These are phyloP conservation scores for Bombus sibiricus DNA, from an alignment of 1,140 invertebrate species.

Conservation along the genomic window DNA sequence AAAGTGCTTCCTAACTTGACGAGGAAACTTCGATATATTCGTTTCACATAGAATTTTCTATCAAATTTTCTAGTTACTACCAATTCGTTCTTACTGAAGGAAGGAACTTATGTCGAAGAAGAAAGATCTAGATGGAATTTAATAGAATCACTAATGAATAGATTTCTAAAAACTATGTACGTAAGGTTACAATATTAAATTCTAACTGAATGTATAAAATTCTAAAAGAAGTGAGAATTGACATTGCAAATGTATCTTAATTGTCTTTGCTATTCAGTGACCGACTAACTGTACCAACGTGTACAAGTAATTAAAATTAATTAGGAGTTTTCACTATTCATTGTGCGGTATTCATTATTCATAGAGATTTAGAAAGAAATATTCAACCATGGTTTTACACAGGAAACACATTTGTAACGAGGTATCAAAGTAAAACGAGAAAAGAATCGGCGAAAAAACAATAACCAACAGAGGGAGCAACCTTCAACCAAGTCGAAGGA, in stretches of 20 bases:
- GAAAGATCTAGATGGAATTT: neutral
- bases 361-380: neutral
- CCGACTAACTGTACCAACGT: neutral
- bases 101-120: neutral
- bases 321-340: conserved; percentile 10
- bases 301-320: conserved; percentile 3
- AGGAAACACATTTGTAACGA: neutral
- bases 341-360: conserved; percentile 4
- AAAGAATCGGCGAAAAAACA: neutral
- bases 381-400: neutral
- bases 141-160: neutral
- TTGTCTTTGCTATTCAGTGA: neutral
- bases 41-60: neutral
- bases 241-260: neutral
- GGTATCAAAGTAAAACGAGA: neutral
- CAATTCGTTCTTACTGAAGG: neutral
- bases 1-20: neutral
- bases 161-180: conserved; percentile 10
- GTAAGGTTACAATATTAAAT: neutral
- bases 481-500: neutral
- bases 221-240: neutral
- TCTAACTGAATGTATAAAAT: neutral
- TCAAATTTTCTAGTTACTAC: neutral
- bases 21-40: neutral
- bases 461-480: conserved; percentile 15